Conservation (phyloP, 2,113 vertebrate genomes). For the Alethe diademata region DNA sequence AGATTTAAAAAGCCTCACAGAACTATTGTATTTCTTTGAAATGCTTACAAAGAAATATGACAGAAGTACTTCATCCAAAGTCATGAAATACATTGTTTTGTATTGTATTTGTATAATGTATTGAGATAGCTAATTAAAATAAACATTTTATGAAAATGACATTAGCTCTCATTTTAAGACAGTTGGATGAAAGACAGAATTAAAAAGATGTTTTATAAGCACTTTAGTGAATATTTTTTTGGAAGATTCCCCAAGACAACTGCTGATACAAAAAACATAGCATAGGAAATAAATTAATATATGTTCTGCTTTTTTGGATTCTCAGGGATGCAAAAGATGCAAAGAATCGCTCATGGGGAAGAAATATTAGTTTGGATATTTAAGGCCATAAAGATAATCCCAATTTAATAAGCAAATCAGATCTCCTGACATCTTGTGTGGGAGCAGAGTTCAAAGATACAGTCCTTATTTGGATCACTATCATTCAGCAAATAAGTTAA, state of each 20-base stretch:
- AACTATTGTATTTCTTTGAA: not conserved
- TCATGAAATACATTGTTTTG: not conserved
- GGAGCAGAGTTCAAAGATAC: not conserved
- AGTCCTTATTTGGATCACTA: not conserved
- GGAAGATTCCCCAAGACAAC: not conserved
- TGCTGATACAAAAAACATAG: not conserved
- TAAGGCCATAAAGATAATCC: not conserved
- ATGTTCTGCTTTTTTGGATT: not conserved
- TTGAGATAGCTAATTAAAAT: not conserved
- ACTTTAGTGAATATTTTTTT: not conserved
- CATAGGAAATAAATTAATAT: not conserved
- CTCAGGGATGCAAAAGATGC: not conserved
- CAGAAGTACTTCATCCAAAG: not conserved
- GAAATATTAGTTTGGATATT: not conserved
- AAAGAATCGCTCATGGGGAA: not conserved
- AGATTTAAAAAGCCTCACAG: not conserved
- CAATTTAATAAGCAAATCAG: not conserved
- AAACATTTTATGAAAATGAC: not conserved
- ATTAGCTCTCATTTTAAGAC: not conserved
- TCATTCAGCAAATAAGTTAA: not conserved
- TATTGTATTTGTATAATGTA: not conserved
- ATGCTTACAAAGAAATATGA: not conserved
- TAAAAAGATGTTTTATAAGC: not conserved
- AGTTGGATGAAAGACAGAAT: not conserved
- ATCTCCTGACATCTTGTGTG: not conserved